Evolutionary conservation across 2,888 invertebrate species (phyloP), one percentile per base, ranked within the genome.

Genomic region (Allygus modestus): DNA sequence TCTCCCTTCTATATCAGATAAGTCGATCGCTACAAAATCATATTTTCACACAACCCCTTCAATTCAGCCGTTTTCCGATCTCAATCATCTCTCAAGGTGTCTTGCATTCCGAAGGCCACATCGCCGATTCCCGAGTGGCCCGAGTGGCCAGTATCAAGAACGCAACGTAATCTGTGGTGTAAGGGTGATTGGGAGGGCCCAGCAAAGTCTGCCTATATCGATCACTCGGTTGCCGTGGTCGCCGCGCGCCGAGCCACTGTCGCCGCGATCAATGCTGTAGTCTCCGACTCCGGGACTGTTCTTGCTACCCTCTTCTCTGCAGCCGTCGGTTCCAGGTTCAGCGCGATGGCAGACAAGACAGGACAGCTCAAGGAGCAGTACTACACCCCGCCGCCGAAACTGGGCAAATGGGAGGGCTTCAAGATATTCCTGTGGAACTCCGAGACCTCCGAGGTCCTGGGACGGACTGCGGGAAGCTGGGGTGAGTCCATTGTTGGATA

Each of bases 401-500:
- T 96, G 89, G 95, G 96, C 88, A 94, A 94, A 93, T 97, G 97
- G 96, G 96, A 97, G 92, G 93, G 94, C 89, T 95, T 97, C 92
- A 94, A 93, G 91, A 92, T 93, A 89, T 98, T 98, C 93, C 91
- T 98, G 88, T 98, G 96, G 95, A 97, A 98, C 92, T 94, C 96
- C 88, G 97, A 98, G 92, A 97, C 97, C 86, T 95, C 95, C 89
- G 97, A 97, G 92, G 95, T 98, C 91, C 92, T 98, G 89, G 98
- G 98, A 89, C 94, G 98, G 89, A 97, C 97, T 87, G 97, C 96
- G 89, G 93, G 95, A 90, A 97, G 97, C 92, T 98, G 98, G 98
- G 97, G 98, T 98, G 91, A 97, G 97, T 95, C 58, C 61, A 82
- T 79, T 33, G 65, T 65, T 61, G 77, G 11, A 41, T 9, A 41